Evolutionary conservation across 2,797 vertebrate species (phyloP).

Genomic region (Rhynchotus rufescens): DNA sequence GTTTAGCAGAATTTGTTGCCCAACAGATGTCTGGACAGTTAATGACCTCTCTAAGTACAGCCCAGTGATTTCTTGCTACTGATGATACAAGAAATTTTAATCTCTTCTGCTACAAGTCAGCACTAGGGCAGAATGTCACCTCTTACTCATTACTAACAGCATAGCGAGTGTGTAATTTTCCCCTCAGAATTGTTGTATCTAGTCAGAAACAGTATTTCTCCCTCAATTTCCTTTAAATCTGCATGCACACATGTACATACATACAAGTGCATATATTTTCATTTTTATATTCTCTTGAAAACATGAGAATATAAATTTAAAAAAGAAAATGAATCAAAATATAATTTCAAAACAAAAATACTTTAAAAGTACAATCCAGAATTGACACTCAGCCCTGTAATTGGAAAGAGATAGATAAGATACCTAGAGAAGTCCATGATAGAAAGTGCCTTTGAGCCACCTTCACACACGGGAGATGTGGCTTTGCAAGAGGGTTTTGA

Average conservation of each 20-base stretch:
- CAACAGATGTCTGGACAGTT: constrained; percentile 64
- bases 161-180: not conserved
- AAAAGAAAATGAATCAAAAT: not conserved
- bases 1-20: constrained; percentile 67
- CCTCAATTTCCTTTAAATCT: not conserved
- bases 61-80: constrained; percentile 50
- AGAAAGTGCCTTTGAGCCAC: not conserved
- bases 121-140: not conserved
- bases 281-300: not conserved
- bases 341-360: not conserved
- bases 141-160: constrained; percentile 4
- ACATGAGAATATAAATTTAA: not conserved
- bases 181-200: not conserved
- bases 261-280: not conserved
- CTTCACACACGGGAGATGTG: not conserved
- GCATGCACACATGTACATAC: not conserved
- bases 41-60: constrained; percentile 60
- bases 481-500: not conserved
- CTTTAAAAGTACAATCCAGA: not conserved
- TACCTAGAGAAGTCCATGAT: not conserved
- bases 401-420: not conserved
- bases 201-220: not conserved
- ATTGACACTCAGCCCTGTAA: not conserved
- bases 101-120: constrained; percentile 34
- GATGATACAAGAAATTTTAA: constrained; percentile 45